Base-by-base conservation (phyloP, 1,140 invertebrate genomes). In the Bursaphelenchus mucronatus region DNA sequence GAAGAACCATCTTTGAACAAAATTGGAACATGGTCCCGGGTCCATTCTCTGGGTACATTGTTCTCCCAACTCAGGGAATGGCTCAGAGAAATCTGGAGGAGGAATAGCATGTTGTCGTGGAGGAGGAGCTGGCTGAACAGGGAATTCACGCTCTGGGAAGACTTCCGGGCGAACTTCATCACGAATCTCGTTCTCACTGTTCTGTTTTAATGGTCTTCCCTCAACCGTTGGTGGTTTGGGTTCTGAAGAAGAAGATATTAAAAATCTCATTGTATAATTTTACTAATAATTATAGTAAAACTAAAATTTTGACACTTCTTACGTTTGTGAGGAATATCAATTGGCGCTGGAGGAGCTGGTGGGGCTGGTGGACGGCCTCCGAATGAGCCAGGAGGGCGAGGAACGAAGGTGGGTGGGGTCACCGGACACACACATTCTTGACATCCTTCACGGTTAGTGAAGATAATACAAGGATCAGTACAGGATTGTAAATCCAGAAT, bases 1-100 rank as follows among this genome's bases (percentile, higher is more conserved):
- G 78, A 82, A 87, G 73, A 81, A 84, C 76, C 81, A 87, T 8
- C 84, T 75, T 11, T 71, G 70, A 19, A 85, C 69, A 61, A 81
- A 81, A 53, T 65, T 67, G 39, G 66, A 68, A 69, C 78, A 80
- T 30, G 78, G 78, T 61, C 78, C 78, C 10, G 77, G 69, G 43
- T 80, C 78, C 73, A 75, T 53, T 41, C 30, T 52, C 21, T 55
- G 17, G n/a, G 11, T 21, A 30, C 45, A 63, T 59, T 10, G 43
- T 40, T 58, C 19, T 11, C 56, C 50, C 56, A 55, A 15, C 6
- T 53, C 17, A 61, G 21, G 50, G 13, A 63, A 15, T n/a, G 15
- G 56, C n/a, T n/a, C 50, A 61, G 13, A 17, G n/a, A 17, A 17
- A 17, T 15, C 39, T 55, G 21, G 30, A 55, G 30, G 30, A 30